These are phyloP conservation scores for Peromyscus attwateri DNA, from an alignment of 2,797 vertebrate species.

Conservation along the genomic window DNA sequence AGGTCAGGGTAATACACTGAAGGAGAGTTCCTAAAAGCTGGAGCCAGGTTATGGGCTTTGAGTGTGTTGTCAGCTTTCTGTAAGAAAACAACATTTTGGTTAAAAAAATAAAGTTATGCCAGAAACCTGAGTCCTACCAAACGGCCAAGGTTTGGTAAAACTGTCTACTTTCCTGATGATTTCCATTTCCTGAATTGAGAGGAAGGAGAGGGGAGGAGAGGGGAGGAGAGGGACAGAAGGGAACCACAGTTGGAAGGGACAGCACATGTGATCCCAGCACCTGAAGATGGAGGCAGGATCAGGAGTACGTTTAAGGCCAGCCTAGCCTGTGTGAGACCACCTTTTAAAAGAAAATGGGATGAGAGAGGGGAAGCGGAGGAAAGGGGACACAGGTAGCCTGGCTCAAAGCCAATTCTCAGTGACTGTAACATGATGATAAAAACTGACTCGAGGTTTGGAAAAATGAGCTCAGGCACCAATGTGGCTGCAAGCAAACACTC, in stretches of 20 bases:
- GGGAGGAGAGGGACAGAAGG: no score
- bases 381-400: not conserved
- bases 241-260: not conserved
- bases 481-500: not conserved
- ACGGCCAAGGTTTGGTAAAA: not conserved
- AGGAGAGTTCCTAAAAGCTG: slow-evolving; percentile 85
- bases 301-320: not conserved
- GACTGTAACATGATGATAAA: not conserved
- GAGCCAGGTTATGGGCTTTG: not conserved
- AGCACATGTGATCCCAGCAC: not conserved
- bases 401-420: not conserved
- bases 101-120: not conserved
- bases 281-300: not conserved
- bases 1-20: slow-evolving; percentile 82
- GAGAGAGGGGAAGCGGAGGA: not conserved
- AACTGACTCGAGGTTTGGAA: not conserved
- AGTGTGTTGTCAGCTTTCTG: not conserved
- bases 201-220: no score
- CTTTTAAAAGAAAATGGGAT: not conserved
- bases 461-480: not conserved
- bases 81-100: not conserved
- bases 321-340: not conserved
- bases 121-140: not conserved
- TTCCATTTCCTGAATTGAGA: not conserved
- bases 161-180: not conserved